Base-by-base conservation (phyloP, 64 coral and sea anemone species). In the Orbicella faveolata region DNA sequence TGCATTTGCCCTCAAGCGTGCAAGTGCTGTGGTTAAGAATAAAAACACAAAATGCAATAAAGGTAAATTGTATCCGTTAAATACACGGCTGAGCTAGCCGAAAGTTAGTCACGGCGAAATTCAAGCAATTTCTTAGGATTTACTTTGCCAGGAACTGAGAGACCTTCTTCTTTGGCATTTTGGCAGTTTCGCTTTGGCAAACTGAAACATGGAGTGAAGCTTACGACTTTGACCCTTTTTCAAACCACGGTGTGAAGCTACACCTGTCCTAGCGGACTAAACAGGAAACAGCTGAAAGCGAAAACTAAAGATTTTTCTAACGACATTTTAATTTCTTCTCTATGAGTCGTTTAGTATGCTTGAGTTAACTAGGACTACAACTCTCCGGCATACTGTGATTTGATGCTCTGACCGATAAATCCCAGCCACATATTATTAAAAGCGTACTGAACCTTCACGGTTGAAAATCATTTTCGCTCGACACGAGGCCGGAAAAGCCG, bases 301-400 rank as follows among this genome's bases (percentile, higher is more conserved):
- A 52, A 85, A 73, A 73, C 82, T 72, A 52, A 85, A 85, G 82
- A 85, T 52, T 85, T 72, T 44, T 85, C 68, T 85, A 85, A 85
- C 82, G 34, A 85, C 82, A 85, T 65, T 85, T 85, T 85, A 85
- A 85, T 85, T 52, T 85, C 36, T 85, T 62, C 23, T 72, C 21
- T 23, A 73, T 39, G 21, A 62, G 20, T 16, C 65, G 36, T 72
- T 85, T 85, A 85, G 63, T 52, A 44, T 44, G 63, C 82, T 52
- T 85, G 63, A 51, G 34, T 85, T 65, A 72, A 68, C 9, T 34
- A 23, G 41, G 21, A n/a, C 68, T 26, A 15, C 81, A 84, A 12
- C 18, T 33, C 37, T 17, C 11, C 54, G 8, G 26, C 76, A 18
- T 18, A 63, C 34, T 52, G 25, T 8, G n/a, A 11, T 8, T 19